Conservation (phyloP, 1,140 invertebrate genomes). For the Penaeus indicus region DNA sequence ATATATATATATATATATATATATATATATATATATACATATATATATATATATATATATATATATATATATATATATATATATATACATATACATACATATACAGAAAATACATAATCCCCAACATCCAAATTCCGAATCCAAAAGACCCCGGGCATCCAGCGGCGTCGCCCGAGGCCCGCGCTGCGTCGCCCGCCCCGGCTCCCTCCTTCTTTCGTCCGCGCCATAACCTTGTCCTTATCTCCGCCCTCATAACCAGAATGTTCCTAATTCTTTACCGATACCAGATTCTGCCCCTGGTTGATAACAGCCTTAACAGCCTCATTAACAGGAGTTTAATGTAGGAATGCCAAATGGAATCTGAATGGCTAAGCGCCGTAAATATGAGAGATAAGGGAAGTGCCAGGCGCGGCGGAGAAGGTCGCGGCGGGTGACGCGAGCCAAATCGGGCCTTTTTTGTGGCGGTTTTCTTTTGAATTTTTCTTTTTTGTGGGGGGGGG, state of each 20-base stretch:
- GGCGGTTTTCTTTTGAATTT: too few relatives aligned
- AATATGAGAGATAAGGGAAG: conserved; percentile 61
- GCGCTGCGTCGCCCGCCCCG: background rate
- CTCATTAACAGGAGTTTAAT: conserved; percentile 63
- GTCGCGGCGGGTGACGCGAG: background rate
- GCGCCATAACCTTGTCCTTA: background rate
- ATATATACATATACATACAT: too few relatives aligned
- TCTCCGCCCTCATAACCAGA: background rate
- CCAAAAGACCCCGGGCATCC: too few relatives aligned
- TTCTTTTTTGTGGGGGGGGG: too few relatives aligned
- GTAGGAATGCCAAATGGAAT: conserved; percentile 62
- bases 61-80: too few relatives aligned
- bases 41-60: too few relatives aligned
- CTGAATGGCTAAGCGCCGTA: conserved; percentile 59
- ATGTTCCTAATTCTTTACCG: conserved; percentile 58
- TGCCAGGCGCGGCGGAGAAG: conserved; percentile 9
- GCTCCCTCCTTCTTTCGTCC: background rate
- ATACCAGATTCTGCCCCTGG: conserved; percentile 59
- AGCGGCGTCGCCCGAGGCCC: background rate
- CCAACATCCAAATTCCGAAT: too few relatives aligned
- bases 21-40: too few relatives aligned
- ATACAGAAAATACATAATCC: too few relatives aligned
- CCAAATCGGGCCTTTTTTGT: background rate
- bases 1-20: too few relatives aligned
- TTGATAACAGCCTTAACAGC: conserved; percentile 59